These are phyloP conservation scores for Pandemis corylana DNA, from an alignment of 2,888 invertebrate genomes.

Conservation along the genomic window DNA sequence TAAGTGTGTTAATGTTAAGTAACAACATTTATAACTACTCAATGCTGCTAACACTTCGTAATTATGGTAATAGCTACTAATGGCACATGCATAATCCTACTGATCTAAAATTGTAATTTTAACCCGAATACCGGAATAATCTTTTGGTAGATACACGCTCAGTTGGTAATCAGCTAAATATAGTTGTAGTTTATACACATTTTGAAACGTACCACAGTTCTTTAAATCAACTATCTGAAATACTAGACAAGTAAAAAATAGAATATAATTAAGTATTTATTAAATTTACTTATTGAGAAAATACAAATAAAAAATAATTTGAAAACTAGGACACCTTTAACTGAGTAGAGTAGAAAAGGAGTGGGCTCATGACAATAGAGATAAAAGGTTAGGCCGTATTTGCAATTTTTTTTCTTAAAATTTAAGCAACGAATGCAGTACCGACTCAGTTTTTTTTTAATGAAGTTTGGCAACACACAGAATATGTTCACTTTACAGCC, in stretches of 20 bases:
- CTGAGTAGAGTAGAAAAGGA: no score
- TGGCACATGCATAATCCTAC: constrained; percentile 20
- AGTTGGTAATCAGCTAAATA: not conserved
- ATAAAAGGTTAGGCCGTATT: no score
- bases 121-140: constrained; percentile 22
- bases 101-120: constrained; percentile 30
- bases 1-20: not conserved
- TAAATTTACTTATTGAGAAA: no score
- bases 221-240: no score
- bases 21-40: not conserved
- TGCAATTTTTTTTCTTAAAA: no score
- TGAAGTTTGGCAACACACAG: no score
- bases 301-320: no score
- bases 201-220: not conserved
- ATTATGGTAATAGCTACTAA: constrained; percentile 25
- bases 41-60: not conserved
- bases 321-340: no score
- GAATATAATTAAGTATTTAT: no score
- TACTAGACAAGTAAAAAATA: no score
- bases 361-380: no score
- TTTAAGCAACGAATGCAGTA: no score
- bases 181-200: not conserved
- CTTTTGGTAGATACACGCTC: not conserved
- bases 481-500: not conserved
- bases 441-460: not conserved